Evolutionary conservation across 2,797 vertebrate species (phyloP).

Genomic region (Sebastes iracundus): DNA sequence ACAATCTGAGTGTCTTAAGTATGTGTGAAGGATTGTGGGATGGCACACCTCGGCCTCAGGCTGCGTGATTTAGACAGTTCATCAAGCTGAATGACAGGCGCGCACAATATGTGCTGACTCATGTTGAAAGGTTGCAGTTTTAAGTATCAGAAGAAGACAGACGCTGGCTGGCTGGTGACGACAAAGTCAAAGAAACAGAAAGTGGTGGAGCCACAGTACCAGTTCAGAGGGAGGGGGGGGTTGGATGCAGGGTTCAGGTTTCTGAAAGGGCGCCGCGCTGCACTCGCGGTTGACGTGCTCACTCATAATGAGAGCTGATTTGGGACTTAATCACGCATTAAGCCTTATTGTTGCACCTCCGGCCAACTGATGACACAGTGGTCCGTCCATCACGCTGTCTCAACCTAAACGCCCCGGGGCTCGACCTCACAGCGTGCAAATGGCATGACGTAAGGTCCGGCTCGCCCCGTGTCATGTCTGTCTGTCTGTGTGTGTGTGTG

Average conservation of each 20-base stretch:
- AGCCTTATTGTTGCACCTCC: slow-evolving; percentile 70
- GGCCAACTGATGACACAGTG: slow-evolving; percentile 72
- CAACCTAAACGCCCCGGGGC: slow-evolving; percentile 25
- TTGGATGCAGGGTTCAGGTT: slow-evolving; percentile 10
- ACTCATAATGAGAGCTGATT: slow-evolving; percentile 65
- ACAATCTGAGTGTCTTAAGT: not conserved
- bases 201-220: not conserved
- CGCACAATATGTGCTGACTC: not conserved
- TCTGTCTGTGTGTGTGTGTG: not conserved
- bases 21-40: not conserved
- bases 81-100: not conserved
- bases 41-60: not conserved
- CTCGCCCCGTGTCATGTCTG: slow-evolving; percentile 1
- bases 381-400: slow-evolving; percentile 34
- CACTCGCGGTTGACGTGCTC: slow-evolving; percentile 52
- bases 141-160: not conserved
- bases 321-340: slow-evolving; percentile 70
- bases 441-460: slow-evolving; percentile 64
- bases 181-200: slow-evolving; percentile 19
- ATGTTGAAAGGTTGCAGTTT: not conserved
- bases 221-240: not conserved
- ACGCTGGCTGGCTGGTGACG: not conserved
- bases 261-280: slow-evolving; percentile 20
- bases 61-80: not conserved
- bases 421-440: slow-evolving; percentile 48